Percentiles rank a stretch among this genome's conserved stretches.
Evolutionary conservation across 2,797 vertebrate genomes (phyloP).

Genomic region (Hippoglossus hippoglossus): DNA sequence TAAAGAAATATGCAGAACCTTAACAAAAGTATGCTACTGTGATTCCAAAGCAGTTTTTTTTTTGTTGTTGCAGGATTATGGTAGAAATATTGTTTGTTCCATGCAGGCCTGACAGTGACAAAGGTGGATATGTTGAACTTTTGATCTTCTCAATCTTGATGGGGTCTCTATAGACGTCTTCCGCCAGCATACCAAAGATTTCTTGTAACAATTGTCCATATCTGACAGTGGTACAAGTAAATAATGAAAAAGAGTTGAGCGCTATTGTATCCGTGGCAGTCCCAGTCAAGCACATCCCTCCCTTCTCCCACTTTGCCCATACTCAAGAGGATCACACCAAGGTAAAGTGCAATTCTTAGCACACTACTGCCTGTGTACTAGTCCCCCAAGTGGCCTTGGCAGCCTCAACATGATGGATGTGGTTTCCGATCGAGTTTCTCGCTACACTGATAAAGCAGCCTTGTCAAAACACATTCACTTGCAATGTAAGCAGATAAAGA

Average conservation of each 20-base stretch:
- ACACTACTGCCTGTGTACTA: constrained; percentile 39
- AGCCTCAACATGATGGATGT: constrained; percentile 75
- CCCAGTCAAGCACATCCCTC: constrained; percentile 21
- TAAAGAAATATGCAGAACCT: constrained; percentile 47
- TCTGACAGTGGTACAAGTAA: constrained; percentile 49
- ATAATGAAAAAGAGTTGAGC: constrained; percentile 61
- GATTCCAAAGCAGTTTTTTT: constrained; percentile 42
- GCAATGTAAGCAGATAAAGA: constrained; percentile 72
- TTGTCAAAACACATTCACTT: constrained; percentile 68
- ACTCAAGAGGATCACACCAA: constrained; percentile 53
- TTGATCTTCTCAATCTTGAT: constrained; percentile 26
- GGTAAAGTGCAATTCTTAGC: constrained; percentile 65
- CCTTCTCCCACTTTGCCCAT: constrained; percentile 18
- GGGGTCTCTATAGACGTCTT: constrained; percentile 14
- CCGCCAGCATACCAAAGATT: not conserved
- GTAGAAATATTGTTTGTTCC: constrained; percentile 18
- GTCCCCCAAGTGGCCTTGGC: constrained; percentile 61
- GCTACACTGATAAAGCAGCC: constrained; percentile 67
- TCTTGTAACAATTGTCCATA: constrained; percentile 26
- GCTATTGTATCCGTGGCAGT: constrained; percentile 52
- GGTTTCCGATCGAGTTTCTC: constrained; percentile 64
- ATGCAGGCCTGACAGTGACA: constrained; percentile 18
- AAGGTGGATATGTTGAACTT: constrained; percentile 21
- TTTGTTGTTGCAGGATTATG: constrained; percentile 11
- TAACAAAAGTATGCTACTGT: constrained; percentile 1